phyloP scores from a whole-genome alignment of 2,888 invertebrate species.

The Phaedon cochleariae region DNA sequence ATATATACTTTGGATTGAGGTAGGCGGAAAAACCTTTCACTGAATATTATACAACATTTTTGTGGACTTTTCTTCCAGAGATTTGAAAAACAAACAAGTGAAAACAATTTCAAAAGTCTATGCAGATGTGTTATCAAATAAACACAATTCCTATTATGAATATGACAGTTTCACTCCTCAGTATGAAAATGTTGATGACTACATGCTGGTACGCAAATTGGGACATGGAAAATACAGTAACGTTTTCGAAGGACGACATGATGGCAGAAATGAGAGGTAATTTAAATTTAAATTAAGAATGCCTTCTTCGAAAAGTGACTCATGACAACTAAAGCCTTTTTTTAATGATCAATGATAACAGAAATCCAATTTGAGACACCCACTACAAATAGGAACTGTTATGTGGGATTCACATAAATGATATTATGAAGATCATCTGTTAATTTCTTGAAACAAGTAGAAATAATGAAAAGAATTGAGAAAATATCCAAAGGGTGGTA shows the following conservation, averaged over 20 bases:
- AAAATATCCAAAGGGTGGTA: no score
- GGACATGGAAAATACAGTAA: slow-evolving; percentile 62
- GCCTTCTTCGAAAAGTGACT: neutral
- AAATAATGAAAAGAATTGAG: no score
- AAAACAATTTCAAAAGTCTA: slow-evolving; percentile 55
- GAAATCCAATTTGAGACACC: no score
- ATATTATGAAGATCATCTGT: no score
- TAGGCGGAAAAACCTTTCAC: neutral
- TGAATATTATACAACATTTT: neutral
- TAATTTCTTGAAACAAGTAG: no score
- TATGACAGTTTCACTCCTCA: slow-evolving; percentile 55
- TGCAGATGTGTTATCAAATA: slow-evolving; percentile 54
- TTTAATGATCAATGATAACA: no score
- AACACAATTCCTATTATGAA: slow-evolving; percentile 56
- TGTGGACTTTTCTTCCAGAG: slow-evolving; percentile 35
- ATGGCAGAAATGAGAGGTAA: slow-evolving; percentile 48
- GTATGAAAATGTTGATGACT: slow-evolving; percentile 54
- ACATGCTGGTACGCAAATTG: slow-evolving; percentile 55
- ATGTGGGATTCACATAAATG: no score
- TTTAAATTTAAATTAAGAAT: neutral
- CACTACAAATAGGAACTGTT: no score
- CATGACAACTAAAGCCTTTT: no score
- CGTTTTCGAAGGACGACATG: slow-evolving; percentile 58
- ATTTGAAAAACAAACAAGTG: slow-evolving; percentile 42
- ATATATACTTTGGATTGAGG: neutral